Conservation (phyloP, 2,113 vertebrate species). For the Jaculus jaculus region DNA sequence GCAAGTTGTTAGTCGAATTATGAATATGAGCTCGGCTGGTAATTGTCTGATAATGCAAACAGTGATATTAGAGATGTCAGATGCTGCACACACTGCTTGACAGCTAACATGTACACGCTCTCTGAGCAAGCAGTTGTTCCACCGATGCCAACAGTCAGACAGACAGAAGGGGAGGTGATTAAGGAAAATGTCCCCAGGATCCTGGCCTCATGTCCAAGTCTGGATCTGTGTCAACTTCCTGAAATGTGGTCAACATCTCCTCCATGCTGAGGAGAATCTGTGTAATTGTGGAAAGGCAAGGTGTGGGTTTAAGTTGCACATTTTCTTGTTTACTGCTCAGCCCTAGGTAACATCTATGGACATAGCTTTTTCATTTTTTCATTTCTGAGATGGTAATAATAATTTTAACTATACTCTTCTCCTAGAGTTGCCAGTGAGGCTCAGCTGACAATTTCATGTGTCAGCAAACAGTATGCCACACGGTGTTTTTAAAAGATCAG, state of each 20-base stretch:
- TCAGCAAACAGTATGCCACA: not conserved
- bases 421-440: not conserved
- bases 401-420: not conserved
- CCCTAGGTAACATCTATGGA: not conserved
- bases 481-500: not conserved
- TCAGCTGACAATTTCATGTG: not conserved
- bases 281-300: not conserved
- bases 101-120: constrained; percentile 68
- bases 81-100: constrained; percentile 57
- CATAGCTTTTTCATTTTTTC: not conserved
- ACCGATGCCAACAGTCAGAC: constrained; percentile 44
- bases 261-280: not conserved
- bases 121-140: constrained; percentile 49
- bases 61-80: constrained; percentile 74
- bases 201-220: not conserved
- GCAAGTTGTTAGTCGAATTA: constrained; percentile 84
- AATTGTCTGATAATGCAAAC: constrained; percentile 82
- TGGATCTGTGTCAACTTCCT: not conserved
- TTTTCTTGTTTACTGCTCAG: not conserved
- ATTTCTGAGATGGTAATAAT: not conserved
- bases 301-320: not conserved
- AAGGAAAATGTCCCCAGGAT: not conserved
- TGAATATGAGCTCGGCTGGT: constrained; percentile 78
- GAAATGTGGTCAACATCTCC: not conserved
- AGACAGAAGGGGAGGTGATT: constrained; percentile 23